phyloP scores from a whole-genome alignment of 92 coral and sea anemone species.

The Epizoanthus rinbou region DNA sequence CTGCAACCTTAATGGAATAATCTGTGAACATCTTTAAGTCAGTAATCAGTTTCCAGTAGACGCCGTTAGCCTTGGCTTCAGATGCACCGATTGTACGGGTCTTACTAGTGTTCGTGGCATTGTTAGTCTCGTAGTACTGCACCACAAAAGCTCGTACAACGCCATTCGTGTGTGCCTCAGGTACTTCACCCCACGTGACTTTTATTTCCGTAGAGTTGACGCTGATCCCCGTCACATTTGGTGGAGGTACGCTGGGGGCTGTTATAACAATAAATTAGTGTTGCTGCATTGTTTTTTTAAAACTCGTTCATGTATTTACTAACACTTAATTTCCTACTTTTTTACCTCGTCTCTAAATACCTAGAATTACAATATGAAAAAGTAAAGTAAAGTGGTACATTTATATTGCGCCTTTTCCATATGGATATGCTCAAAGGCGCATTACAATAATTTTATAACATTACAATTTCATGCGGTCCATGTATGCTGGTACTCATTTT shows the following conservation, averaged over 20 bases:
- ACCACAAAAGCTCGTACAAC: conserved; percentile 34
- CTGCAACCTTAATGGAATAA: conserved; percentile 46
- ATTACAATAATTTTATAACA: no score
- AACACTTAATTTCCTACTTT: no score
- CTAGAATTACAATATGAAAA: no score
- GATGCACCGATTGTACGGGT: neutral
- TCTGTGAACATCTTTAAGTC: conserved; percentile 24
- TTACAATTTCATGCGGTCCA: no score
- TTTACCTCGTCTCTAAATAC: no score
- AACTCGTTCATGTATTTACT: no score
- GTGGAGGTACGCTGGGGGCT: conserved; percentile 44
- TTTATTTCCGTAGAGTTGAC: conserved; percentile 30
- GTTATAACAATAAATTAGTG: neutral
- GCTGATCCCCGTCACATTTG: conserved; percentile 23
- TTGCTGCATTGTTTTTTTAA: no score
- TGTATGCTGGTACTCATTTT: no score
- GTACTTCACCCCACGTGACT: conserved; percentile 33
- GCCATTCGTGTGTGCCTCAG: conserved; percentile 34
- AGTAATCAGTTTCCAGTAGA: neutral
- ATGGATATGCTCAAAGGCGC: no score
- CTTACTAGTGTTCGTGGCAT: neutral
- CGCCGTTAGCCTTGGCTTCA: neutral
- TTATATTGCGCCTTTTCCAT: no score
- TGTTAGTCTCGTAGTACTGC: neutral
- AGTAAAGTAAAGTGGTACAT: no score